Evolutionary conservation across 2,113 vertebrate species (phyloP).

Genomic region (Cricetomys ansorgei): DNA sequence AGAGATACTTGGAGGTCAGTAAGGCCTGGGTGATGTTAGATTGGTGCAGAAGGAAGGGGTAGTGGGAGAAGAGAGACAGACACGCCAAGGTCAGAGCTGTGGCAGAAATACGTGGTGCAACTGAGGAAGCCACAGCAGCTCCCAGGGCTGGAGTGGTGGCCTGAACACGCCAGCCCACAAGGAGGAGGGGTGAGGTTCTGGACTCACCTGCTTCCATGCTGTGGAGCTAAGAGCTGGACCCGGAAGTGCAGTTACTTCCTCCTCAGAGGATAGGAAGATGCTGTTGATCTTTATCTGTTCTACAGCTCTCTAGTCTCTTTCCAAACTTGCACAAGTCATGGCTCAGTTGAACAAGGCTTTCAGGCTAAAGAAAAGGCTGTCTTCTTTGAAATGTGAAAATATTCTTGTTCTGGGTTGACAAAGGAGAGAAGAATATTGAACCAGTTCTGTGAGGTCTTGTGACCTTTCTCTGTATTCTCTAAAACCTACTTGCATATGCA

Average conservation of each 20-base stretch:
- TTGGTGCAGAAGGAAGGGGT: background rate
- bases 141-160: background rate
- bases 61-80: background rate
- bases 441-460: background rate
- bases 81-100: background rate
- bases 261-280: background rate
- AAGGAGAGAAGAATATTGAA: background rate
- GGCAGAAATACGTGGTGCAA: accelerated
- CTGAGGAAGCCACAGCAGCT: background rate
- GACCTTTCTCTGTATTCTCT: background rate
- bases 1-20: background rate
- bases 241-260: background rate
- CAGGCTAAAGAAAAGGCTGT: background rate
- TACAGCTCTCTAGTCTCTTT: background rate
- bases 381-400: background rate
- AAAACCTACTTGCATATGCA: background rate
- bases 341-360: background rate
- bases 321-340: background rate
- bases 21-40: background rate
- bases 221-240: background rate
- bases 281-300: accelerated
- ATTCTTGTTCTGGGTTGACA: background rate
- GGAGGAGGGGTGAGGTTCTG: background rate
- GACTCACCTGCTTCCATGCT: background rate
- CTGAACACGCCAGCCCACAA: background rate